phyloP scores from a whole-genome alignment of 2,888 invertebrate species.

The Erebia ligea region DNA sequence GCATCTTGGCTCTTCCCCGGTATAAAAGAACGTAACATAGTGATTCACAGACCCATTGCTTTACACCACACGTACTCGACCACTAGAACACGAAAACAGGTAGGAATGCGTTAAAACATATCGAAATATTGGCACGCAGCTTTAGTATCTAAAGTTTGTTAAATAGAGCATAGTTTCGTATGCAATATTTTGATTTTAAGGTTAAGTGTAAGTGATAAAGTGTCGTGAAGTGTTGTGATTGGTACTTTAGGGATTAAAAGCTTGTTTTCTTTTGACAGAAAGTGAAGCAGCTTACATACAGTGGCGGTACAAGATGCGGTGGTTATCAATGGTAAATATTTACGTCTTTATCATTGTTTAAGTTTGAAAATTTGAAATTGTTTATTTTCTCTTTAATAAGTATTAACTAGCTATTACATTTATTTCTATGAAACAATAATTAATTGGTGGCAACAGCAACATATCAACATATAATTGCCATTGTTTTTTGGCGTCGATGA shows the following conservation, averaged over 20 bases:
- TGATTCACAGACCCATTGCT: constrained; percentile 75
- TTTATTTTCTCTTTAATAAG: too few relatives aligned
- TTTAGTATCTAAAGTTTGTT: constrained; percentile 18
- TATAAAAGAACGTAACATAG: constrained; percentile 78
- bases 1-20: constrained; percentile 80
- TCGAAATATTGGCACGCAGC: constrained; percentile 17
- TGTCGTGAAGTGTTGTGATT: constrained; percentile 48
- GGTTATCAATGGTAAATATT: constrained; percentile 68
- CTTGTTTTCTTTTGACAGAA: constrained; percentile 77
- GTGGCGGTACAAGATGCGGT: constrained; percentile 65
- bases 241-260: constrained; percentile 41
- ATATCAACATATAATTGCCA: too few relatives aligned
- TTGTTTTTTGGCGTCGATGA: too few relatives aligned
- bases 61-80: constrained; percentile 54
- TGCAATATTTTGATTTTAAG: constrained; percentile 1
- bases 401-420: too few relatives aligned
- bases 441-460: too few relatives aligned
- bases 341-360: too few relatives aligned
- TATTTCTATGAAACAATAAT: too few relatives aligned
- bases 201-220: constrained; percentile 38
- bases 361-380: too few relatives aligned
- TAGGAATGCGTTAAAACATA: constrained; percentile 35
- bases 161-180: constrained; percentile 30
- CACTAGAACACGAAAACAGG: constrained; percentile 48
- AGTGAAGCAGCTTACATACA: constrained; percentile 55